A percentile compares a stretch with the other conserved stretches of the same genome.
Conservation (phyloP, 1,140 invertebrate species). For the Sweltsa coloradensis region DNA sequence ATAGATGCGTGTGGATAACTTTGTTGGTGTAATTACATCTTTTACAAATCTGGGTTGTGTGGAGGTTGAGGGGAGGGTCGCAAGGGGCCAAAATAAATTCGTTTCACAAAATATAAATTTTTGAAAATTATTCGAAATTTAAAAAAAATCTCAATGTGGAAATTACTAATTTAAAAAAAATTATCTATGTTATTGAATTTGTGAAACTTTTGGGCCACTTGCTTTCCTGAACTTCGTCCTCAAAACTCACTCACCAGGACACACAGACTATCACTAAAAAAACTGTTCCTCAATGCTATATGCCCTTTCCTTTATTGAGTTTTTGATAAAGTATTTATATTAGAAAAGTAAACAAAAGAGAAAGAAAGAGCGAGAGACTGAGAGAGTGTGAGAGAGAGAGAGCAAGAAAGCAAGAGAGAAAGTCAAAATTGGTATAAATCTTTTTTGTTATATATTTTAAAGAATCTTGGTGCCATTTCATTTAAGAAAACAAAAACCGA, state of each 20-base stretch:
- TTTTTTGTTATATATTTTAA: no score
- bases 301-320: slow-evolving; percentile 12
- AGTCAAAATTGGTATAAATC: no score
- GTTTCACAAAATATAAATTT: not conserved
- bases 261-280: slow-evolving; percentile 15
- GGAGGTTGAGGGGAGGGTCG: slow-evolving; percentile 5
- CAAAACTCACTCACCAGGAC: slow-evolving; percentile 12
- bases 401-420: no score
- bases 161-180: no score
- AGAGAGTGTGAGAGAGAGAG: no score
- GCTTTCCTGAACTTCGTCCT: slow-evolving; percentile 12
- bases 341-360: slow-evolving; percentile 1
- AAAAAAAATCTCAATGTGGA: no score
- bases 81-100: not conserved
- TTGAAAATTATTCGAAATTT: not conserved
- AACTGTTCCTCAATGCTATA: slow-evolving; percentile 16
- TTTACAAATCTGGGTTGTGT: slow-evolving; percentile 9
- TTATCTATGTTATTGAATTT: no score
- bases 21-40: slow-evolving; percentile 19
- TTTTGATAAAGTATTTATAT: slow-evolving; percentile 11
- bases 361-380: slow-evolving; percentile 6
- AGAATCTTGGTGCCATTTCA: slow-evolving; percentile 13
- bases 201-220: no score
- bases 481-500: slow-evolving; percentile 6
- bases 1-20: slow-evolving; percentile 23